Percentiles rank a stretch among this genome's conserved stretches.
Conservation (phyloP, 2,888 invertebrate species). For the Macrosiphum euphorbiae region DNA sequence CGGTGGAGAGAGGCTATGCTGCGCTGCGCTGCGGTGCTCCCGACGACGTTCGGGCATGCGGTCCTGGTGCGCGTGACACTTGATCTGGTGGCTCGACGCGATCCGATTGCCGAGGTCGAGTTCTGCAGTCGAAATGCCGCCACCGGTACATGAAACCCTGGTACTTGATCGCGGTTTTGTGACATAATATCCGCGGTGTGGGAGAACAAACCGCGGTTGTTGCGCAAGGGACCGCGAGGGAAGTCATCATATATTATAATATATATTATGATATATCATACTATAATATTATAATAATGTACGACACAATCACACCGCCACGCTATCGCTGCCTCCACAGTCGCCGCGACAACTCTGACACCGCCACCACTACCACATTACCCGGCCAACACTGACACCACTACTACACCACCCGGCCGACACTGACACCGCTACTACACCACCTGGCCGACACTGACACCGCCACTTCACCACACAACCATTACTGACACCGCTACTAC, state of each 20-base stretch:
- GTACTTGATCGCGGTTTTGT: conserved; percentile 54
- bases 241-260: not conserved
- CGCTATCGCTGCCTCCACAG: too few species aligned
- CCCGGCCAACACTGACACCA: not conserved
- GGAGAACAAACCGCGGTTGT: not conserved
- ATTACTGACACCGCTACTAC: not conserved
- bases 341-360: not conserved
- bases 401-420: not conserved
- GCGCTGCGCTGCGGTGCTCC: too few species aligned
- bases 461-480: not conserved
- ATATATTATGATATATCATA: not conserved
- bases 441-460: not conserved
- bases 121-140: not conserved
- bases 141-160: not conserved
- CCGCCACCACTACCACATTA: not conserved
- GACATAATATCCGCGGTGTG: conserved; percentile 47
- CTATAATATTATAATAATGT: not conserved
- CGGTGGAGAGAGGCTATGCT: not conserved
- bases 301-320: not conserved
- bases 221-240: conserved; percentile 25
- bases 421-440: not conserved
- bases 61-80: conserved; percentile 52
- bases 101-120: not conserved
- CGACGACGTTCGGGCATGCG: not conserved
- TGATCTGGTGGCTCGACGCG: not conserved